Conservation (phyloP, 2,888 invertebrate genomes). For the Callyntrura guangdongensis region DNA sequence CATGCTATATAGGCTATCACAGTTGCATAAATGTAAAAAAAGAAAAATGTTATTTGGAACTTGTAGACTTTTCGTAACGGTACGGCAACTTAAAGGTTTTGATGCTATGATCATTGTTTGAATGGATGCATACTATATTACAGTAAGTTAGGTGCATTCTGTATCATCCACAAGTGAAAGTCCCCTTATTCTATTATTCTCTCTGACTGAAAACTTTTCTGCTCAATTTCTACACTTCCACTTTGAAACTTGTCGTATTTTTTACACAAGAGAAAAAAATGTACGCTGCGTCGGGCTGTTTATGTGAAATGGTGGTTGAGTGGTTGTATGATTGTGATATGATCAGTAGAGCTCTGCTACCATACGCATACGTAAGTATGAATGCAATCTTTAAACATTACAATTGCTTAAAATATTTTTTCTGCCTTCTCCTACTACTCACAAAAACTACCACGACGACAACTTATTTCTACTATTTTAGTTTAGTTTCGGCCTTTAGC, state of each 20-base stretch:
- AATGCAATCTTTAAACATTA: slow-evolving; percentile 9
- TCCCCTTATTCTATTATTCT: slow-evolving; percentile 50
- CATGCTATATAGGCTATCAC: not conserved
- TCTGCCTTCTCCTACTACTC: not conserved
- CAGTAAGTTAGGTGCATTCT: not conserved
- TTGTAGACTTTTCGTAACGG: too few relatives aligned
- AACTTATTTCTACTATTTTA: not conserved
- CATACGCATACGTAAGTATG: not conserved
- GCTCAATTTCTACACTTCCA: slow-evolving; percentile 68
- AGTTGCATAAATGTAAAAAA: not conserved
- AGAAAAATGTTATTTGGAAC: too few relatives aligned
- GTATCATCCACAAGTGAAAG: slow-evolving; percentile 21
- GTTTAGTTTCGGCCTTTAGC: slow-evolving; percentile 28
- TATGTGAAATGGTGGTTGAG: slow-evolving; percentile 39
- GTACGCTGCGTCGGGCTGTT: slow-evolving; percentile 9
- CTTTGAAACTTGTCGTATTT: slow-evolving; percentile 53
- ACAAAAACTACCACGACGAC: not conserved
- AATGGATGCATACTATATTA: not conserved
- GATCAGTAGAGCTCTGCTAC: slow-evolving; percentile 15
- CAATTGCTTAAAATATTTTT: slow-evolving; percentile 55
- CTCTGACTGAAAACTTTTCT: slow-evolving; percentile 68
- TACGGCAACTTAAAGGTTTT: not conserved
- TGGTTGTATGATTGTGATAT: slow-evolving; percentile 33
- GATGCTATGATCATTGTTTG: slow-evolving; percentile 9
- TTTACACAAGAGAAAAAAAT: not conserved